Evolutionary conservation across 1,140 invertebrate species (phyloP).

Genomic region (Cyphomyrmex costatus): DNA sequence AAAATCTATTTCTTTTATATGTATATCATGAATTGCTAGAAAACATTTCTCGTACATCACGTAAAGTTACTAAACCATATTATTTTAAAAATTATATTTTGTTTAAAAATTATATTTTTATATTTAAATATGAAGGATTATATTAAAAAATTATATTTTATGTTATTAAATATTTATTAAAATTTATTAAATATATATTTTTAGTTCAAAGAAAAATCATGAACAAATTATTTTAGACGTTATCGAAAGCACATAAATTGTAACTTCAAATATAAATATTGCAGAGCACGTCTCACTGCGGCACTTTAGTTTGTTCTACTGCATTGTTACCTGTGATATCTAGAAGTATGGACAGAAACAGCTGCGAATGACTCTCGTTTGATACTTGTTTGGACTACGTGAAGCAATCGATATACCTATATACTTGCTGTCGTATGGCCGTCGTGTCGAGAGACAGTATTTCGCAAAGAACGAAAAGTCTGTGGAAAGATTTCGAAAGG

Average conservation of each 20-base stretch:
- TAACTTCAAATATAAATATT: slow-evolving; percentile 26
- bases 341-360: slow-evolving; percentile 16
- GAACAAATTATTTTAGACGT: neutral
- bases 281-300: neutral
- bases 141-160: slow-evolving; percentile 1
- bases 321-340: slow-evolving; percentile 25
- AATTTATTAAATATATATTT: neutral
- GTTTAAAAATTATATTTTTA: too few species aligned
- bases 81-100: neutral
- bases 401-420: slow-evolving; percentile 29
- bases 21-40: neutral
- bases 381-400: slow-evolving; percentile 24
- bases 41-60: neutral
- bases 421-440: slow-evolving; percentile 4
- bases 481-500: slow-evolving; percentile 20
- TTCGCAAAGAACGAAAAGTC: slow-evolving; percentile 27
- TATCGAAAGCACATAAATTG: neutral
- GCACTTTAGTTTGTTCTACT: slow-evolving; percentile 28
- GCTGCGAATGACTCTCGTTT: slow-evolving; percentile 38
- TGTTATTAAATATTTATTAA: neutral
- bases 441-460: slow-evolving; percentile 15
- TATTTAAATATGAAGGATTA: too few species aligned
- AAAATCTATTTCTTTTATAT: neutral
- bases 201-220: neutral
- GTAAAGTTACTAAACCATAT: neutral